These are phyloP conservation scores for Hipparchia semele DNA, from an alignment of 2,888 invertebrate genomes.

Conservation along the genomic window DNA sequence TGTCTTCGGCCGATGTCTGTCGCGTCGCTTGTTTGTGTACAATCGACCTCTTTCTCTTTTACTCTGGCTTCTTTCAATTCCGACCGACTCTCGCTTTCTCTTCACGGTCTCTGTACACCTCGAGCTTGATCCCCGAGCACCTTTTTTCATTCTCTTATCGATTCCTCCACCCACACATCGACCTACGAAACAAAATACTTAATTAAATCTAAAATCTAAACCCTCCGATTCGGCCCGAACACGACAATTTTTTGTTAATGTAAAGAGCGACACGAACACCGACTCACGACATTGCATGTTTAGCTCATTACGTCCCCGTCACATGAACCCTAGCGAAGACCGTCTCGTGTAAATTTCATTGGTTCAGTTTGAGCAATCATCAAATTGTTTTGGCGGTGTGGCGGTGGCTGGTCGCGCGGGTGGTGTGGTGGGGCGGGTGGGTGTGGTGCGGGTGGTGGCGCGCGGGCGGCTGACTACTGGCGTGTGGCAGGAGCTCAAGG, in stretches of 20 bases:
- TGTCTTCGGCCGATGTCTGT: constrained; percentile 75
- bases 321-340: constrained; percentile 76
- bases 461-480: constrained; percentile 67
- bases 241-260: constrained; percentile 50
- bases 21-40: constrained; percentile 69
- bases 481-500: constrained; percentile 89
- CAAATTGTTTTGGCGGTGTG: constrained; percentile 54
- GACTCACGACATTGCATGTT: constrained; percentile 81
- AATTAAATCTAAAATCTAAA: constrained; percentile 48
- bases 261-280: constrained; percentile 67
- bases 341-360: constrained; percentile 72
- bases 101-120: constrained; percentile 73
- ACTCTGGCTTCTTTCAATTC: constrained; percentile 69
- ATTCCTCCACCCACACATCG: constrained; percentile 60
- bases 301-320: constrained; percentile 80
- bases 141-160: constrained; percentile 55
- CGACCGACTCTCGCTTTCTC: constrained; percentile 70
- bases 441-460: constrained; percentile 52
- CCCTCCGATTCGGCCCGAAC: constrained; percentile 67
- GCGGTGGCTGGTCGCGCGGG: constrained; percentile 48
- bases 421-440: constrained; percentile 54
- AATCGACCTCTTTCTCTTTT: constrained; percentile 51
- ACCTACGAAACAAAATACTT: constrained; percentile 50
- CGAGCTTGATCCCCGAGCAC: constrained; percentile 76
- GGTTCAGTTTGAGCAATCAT: constrained; percentile 64